phyloP scores from a whole-genome alignment of 2,888 invertebrate genomes.

The Prosapia bicincta region DNA sequence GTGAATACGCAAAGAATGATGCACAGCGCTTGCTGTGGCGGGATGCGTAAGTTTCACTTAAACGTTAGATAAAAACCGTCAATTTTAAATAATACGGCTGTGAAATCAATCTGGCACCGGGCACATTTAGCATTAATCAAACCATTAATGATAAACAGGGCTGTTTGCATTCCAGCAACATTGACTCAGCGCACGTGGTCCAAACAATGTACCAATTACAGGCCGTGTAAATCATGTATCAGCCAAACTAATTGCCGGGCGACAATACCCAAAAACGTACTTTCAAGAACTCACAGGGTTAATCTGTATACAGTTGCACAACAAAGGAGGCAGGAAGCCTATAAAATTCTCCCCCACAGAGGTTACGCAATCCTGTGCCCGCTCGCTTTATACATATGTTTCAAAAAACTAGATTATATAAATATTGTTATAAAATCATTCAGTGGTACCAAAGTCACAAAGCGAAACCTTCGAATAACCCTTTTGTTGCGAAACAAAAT shows the following conservation, averaged over 20 bases:
- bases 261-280: not conserved
- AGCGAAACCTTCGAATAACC: not conserved
- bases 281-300: not conserved
- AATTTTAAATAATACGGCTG: too few species aligned
- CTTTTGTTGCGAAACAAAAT: not conserved
- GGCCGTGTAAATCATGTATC: constrained; percentile 13
- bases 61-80: too few species aligned
- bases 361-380: not conserved
- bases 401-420: not conserved
- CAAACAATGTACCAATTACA: constrained; percentile 19
- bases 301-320: not conserved
- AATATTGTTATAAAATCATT: not conserved
- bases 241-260: constrained; percentile 15
- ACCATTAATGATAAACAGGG: constrained; percentile 27
- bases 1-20: too few species aligned
- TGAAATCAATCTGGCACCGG: not conserved
- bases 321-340: not conserved
- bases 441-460: not conserved
- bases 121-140: constrained; percentile 24
- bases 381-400: not conserved
- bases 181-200: constrained; percentile 10
- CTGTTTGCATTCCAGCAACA: constrained; percentile 3
- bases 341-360: not conserved
- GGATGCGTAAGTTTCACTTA: too few species aligned
- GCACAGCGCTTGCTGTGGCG: too few species aligned